These are phyloP conservation scores for Nomada ruficornis DNA, from an alignment of 2,888 invertebrate species.

Conservation along the genomic window DNA sequence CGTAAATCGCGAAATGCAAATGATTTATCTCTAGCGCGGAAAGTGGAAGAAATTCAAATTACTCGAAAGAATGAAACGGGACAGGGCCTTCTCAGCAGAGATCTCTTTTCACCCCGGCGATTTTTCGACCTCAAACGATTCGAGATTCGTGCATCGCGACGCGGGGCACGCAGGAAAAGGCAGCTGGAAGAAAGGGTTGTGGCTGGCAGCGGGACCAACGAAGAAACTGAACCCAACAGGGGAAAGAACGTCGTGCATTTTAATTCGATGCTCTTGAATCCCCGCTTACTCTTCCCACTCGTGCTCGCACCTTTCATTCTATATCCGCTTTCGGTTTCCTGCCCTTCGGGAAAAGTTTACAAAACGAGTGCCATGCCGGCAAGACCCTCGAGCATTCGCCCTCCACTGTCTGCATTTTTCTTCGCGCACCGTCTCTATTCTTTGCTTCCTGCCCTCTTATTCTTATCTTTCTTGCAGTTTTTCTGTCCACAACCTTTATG, in stretches of 20 bases:
- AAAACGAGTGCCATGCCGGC: constrained; percentile 51
- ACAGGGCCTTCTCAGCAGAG: constrained; percentile 29
- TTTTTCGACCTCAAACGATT: constrained; percentile 44
- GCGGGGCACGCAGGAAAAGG: constrained; percentile 50
- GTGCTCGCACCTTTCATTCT: constrained; percentile 37
- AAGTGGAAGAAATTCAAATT: constrained; percentile 44
- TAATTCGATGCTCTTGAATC: constrained; percentile 59
- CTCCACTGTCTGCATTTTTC: constrained; percentile 24
- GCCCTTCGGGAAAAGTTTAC: constrained; percentile 54
- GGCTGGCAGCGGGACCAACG: constrained; percentile 5
- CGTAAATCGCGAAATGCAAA: not conserved
- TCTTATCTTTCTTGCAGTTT: not conserved
- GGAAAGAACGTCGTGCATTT: constrained; percentile 61
- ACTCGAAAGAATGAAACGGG: constrained; percentile 42
- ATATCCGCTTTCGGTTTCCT: constrained; percentile 44
- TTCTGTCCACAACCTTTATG: not conserved
- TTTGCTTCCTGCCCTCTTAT: not conserved
- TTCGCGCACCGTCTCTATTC: constrained; percentile 19
- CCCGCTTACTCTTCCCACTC: constrained; percentile 19
- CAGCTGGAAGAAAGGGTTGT: constrained; percentile 43
- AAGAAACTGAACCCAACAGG: constrained; percentile 1
- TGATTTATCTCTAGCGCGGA: not conserved
- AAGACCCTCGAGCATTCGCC: constrained; percentile 28
- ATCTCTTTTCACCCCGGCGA: constrained; percentile 25
- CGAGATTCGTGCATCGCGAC: constrained; percentile 27